Evolutionary conservation across 2,113 vertebrate species (phyloP).

Genomic region (Pelodiscus sinensis): DNA sequence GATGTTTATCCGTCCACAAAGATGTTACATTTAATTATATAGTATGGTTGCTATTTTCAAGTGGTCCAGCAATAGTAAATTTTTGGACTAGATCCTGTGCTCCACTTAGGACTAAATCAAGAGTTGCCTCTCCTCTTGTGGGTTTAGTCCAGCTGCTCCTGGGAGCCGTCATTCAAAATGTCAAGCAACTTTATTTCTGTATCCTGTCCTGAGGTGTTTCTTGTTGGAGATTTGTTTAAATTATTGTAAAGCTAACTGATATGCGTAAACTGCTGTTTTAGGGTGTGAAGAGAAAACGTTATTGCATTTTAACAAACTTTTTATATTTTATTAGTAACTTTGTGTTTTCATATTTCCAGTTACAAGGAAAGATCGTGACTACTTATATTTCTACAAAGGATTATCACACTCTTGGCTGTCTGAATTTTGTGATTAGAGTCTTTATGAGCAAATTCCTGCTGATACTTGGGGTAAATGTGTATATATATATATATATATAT

Average conservation of each 20-base stretch:
- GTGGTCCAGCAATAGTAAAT: too few species aligned
- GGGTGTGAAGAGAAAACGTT: too few species aligned
- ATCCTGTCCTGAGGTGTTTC: background rate
- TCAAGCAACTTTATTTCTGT: too few species aligned
- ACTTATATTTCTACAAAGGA: conserved; percentile 85
- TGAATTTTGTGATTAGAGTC: conserved; percentile 78
- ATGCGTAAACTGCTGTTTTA: background rate
- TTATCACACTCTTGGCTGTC: conserved; percentile 84
- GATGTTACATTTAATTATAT: too few species aligned
- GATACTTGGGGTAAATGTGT: conserved; percentile 86
- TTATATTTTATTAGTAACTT: background rate
- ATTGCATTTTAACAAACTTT: background rate
- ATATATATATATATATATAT: too few species aligned
- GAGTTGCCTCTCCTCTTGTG: too few species aligned
- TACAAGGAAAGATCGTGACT: conserved; percentile 88
- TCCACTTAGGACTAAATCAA: too few species aligned
- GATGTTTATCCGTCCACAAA: too few species aligned
- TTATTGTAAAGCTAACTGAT: background rate
- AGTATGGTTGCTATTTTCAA: too few species aligned
- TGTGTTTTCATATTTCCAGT: conserved; percentile 68
- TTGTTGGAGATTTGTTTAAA: background rate
- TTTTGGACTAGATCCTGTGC: too few species aligned
- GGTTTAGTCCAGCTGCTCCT: too few species aligned
- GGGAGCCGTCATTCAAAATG: too few species aligned
- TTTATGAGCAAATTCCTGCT: conserved; percentile 79